Evolutionary conservation across 23 tunicate genomes (phyloP), one percentile per base, ranked within the genome.

Genomic region (Halocynthia roretzi): DNA sequence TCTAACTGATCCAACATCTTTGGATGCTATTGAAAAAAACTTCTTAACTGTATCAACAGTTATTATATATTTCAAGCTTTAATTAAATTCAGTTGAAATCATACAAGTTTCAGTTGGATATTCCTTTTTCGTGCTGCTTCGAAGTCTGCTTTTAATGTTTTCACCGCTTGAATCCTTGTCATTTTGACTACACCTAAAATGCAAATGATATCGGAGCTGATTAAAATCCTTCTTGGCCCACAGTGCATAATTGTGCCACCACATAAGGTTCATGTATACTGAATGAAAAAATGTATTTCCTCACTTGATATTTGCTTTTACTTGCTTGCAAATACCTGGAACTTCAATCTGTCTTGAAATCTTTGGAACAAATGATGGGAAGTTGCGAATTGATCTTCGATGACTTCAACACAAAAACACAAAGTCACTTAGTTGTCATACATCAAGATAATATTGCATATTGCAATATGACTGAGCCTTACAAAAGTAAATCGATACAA

Each of bases 1-100:
- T 15, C 85, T 56, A 6, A 87, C 93, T 51, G 63, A 69, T 40
- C 69, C 77, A 50, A 87, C 79, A 31, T 87, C 85, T 54, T 87
- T 50, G 8, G 84, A 14, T 6, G 54, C 92, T 86, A 31, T 15
- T 8, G 50, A 77, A 61, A 50, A 21, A 67, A 11, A 2, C 2
- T 14, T 14, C 15, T 4, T 14, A 58, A 58, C 63, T 58, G 17
- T 15, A n/a, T n/a, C 15, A n/a, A 58, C 63, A 58, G 4, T 14
- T 58, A 58, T 58, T 31, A 58, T 14, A 58, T 58, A 58, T 58
- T 58, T 14, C 4, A 2, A 58, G 15, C 4, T 1, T 58, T 58
- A n/a, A 14, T 58, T 58, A 31, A 31, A 31, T 31, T 31, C 44
- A 31, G 44, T 31, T 31, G 4, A 31, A 31, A 31, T 31, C 44